Base-by-base conservation (phyloP, 2,797 vertebrate genomes). In the Cossypha dichroa region DNA sequence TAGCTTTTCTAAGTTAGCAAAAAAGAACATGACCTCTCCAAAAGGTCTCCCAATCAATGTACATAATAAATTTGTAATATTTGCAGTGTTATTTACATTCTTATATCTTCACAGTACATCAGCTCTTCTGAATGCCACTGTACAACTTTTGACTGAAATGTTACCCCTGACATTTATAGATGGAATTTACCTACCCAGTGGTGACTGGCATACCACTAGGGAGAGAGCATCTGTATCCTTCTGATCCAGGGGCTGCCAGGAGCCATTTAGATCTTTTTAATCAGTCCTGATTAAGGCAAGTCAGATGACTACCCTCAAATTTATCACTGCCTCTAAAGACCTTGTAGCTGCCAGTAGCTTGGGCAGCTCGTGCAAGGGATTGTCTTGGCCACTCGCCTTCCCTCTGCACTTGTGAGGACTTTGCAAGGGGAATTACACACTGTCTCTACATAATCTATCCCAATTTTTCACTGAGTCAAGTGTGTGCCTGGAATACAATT, bases 241-340 rank as follows among this genome's bases (percentile, higher is more conserved):
- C 81, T 68, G 41, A 90, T 77, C 64, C 81, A 75, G 75, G 19
- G 69, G 51, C 79, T 93, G 94, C 94, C 91, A 91, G 64, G 31
- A 93, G 66, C 85, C 76, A 81, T 93, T 96, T 74, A 90, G 78
- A 87, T 93, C 84, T 93, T 97, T 96, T 89, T 92, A 95, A 97
- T 93, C 86, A 89, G 94, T 34, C 75, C 82, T 94, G 92, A 91
- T 93, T 90, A 97, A 94, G 64, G 84, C 78, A 88, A 93, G 84
- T 92, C 75, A 85, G 86, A 90, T 62, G 91, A 94, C 64, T 62
- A 64, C 60, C 46, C 78, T 66, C 81, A 94, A 89, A 96, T 94
- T 91, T 78, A 83, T 93, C 94, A 96, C 81, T 94, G 68, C 75
- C 75, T 92, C 62, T 25, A 10, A 77, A 93, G 86, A 64, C 86